phyloP scores from a whole-genome alignment of 2,797 vertebrate species.

The Tokudaia muenninki region DNA sequence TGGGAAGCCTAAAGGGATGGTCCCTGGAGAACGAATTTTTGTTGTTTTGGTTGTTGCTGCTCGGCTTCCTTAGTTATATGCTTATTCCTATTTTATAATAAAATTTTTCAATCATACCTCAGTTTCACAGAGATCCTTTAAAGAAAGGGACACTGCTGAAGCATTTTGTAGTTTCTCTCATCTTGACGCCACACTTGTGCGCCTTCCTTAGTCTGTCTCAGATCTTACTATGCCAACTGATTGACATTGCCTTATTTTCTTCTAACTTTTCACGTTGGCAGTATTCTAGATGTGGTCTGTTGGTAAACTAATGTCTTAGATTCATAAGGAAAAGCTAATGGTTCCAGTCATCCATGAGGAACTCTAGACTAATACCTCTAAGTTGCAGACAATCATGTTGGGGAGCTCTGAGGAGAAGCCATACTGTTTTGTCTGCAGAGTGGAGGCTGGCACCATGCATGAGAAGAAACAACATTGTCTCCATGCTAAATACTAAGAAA shows the following conservation, averaged over 20 bases:
- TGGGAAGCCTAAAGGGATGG: slow-evolving; percentile 71
- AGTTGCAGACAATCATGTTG: not conserved
- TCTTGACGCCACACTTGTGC: not conserved
- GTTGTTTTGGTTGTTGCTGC: not conserved
- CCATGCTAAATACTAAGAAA: not conserved
- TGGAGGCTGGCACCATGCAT: not conserved
- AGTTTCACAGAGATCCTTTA: not conserved
- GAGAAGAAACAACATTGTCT: not conserved
- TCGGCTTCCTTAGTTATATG: not conserved
- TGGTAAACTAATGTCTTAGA: not conserved
- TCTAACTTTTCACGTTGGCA: not conserved
- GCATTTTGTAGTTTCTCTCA: not conserved
- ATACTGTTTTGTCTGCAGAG: not conserved
- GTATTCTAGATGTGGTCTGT: not conserved
- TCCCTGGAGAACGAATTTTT: slow-evolving; percentile 60
- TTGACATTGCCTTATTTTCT: not conserved
- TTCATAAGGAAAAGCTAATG: not conserved
- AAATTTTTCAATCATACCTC: not conserved
- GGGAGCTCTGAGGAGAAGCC: not conserved
- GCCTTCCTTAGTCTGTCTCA: not conserved
- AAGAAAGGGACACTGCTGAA: not conserved
- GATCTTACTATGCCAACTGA: not conserved
- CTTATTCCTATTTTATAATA: not conserved
- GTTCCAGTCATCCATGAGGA: not conserved
- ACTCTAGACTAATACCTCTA: not conserved